Percentiles rank a stretch among this genome's conserved stretches.
Evolutionary conservation across 2,888 invertebrate species (phyloP).

Genomic region (Eristalinus aeneus): DNA sequence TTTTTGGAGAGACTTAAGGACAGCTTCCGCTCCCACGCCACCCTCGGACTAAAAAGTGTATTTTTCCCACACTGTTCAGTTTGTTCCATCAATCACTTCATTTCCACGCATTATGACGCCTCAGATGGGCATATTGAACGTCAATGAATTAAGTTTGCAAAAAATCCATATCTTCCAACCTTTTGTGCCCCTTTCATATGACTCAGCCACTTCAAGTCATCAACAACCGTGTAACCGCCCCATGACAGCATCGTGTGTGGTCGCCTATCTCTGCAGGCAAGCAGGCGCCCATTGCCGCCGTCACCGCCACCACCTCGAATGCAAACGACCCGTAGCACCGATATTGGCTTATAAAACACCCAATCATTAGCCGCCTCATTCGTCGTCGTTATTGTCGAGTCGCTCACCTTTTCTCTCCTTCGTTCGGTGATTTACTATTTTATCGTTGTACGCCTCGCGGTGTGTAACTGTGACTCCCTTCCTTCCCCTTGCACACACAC

Average conservation of each 20-base stretch:
- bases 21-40: no score
- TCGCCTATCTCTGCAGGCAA: constrained; percentile 28
- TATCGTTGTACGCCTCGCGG: constrained; percentile 31
- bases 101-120: no score
- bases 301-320: constrained; percentile 33
- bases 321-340: constrained; percentile 58
- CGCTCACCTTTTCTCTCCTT: constrained; percentile 59
- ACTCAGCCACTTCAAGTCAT: background rate
- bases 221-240: background rate
- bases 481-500: constrained; percentile 5
- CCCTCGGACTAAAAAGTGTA: no score
- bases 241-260: constrained; percentile 47
- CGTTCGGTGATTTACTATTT: constrained; percentile 67
- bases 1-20: no score
- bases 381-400: constrained; percentile 62
- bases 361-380: constrained; percentile 69
- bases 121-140: no score
- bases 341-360: constrained; percentile 67
- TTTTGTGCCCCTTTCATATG: background rate
- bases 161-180: background rate
- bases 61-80: no score
- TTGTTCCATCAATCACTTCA: no score
- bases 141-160: background rate
- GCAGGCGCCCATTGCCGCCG: constrained; percentile 26
- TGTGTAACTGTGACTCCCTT: constrained; percentile 12